These are phyloP conservation scores for Cremastobaeus sp. DNA, from an alignment of 2,888 invertebrate species.

Conservation along the genomic window DNA sequence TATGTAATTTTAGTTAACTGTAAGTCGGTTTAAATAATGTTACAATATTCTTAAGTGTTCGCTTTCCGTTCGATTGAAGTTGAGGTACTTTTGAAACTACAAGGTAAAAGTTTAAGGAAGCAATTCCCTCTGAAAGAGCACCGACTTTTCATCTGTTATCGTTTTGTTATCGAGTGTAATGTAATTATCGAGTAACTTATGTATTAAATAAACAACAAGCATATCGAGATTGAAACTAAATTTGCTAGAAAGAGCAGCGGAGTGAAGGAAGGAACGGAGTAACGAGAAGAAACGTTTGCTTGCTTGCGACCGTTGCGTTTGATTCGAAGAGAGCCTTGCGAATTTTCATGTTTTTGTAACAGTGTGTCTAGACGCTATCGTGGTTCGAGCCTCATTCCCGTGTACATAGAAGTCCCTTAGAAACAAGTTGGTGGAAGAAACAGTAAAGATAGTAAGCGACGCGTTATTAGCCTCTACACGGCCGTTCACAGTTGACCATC, in stretches of 20 bases:
- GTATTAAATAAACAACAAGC: conserved; percentile 30
- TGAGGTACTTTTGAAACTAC: too few relatives aligned
- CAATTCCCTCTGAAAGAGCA: too few relatives aligned
- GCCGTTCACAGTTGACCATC: conserved; percentile 7
- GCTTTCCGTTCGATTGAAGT: too few relatives aligned
- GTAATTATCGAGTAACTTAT: conserved; percentile 18
- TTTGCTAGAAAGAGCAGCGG: conserved; percentile 1
- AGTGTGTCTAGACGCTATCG: conserved; percentile 39
- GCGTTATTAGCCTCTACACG: too few relatives aligned
- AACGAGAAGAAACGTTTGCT: conserved; percentile 19
- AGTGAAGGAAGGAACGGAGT: not conserved
- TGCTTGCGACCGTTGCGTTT: conserved; percentile 15
- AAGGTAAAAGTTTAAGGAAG: too few relatives aligned
- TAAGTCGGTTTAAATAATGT: too few relatives aligned
- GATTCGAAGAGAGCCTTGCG: conserved; percentile 28
- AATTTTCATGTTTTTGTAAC: conserved; percentile 46
- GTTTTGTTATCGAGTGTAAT: conserved; percentile 8
- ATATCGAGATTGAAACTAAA: conserved; percentile 35
- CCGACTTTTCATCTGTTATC: conserved; percentile 12
- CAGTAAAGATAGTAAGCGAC: not conserved
- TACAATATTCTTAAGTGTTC: too few relatives aligned
- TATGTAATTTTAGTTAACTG: conserved; percentile 16
- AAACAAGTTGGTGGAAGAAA: conserved; percentile 10
- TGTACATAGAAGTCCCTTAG: conserved; percentile 33
- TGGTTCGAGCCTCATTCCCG: conserved; percentile 41